Base-by-base conservation (phyloP, 2,888 invertebrate species). In the Amblyjoppa fuscipennis region DNA sequence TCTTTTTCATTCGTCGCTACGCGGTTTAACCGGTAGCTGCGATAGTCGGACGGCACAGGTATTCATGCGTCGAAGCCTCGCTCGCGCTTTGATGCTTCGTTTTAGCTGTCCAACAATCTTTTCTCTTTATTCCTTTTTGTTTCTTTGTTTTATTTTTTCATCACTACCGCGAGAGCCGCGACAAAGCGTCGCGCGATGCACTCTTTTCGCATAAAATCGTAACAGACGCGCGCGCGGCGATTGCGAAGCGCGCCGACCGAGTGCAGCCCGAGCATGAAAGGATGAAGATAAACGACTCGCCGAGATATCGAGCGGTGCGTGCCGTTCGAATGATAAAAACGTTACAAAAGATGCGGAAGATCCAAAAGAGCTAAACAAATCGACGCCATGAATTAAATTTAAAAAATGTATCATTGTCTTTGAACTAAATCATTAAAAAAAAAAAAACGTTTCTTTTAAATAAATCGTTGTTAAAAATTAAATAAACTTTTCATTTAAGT, bases 211-310 rank as follows among this genome's bases (percentile, higher is more conserved):
- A 28, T 11, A 59, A 59, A 59, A 25, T 59, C 59, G 25, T 28
- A 25, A 25, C 13, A 25, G 28, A 59, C 28, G 59, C 9, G 3
- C 20, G 11, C 9, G 4, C 20, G 11, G 13, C 20, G 28, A 4
- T 25, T 28, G 59, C 59, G 59, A 9, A 59, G 20, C 59, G 25
- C 59, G 13, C 59, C 28, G n/a, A 41, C 41, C 2, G 11, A 41
- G 11, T 41, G 41, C 11, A 2, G 34, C 34, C 3, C 5, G 38
- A 9, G 38, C n/a, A 56, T 25, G 56, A 20, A 13, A 56, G 56
- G 56, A 56, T 25, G 56, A 61, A 25, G 28, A 61, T 31, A 61
- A 61, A 61, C 25, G 61, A 31, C 61, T 61, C 13, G 28, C 13
- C 25, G 25, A 61, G 61, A 28, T 61, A 61, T 61, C 61, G 61